Evolutionary conservation across 2,113 vertebrate species (phyloP), one percentile per base, ranked within the genome.

Genomic region (Paratilapia polleni): DNA sequence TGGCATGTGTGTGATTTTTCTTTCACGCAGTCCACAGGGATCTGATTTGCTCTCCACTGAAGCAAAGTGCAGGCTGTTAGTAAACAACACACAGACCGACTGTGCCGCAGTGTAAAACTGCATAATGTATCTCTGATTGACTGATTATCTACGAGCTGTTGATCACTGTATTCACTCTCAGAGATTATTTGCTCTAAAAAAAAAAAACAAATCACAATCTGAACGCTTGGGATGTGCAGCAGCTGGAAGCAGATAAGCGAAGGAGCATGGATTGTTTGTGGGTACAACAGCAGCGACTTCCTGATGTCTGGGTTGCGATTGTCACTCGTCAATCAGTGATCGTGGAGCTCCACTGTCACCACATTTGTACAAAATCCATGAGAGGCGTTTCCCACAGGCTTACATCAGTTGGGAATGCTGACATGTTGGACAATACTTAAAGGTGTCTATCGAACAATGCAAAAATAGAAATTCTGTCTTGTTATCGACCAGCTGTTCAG

Each of bases 291-390:
- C 85, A 85, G 88, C 83, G 86, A 78, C 84, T 89, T 92, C 83
- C 77, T 90, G 92, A 89, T 90, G 87, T 92, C 91, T 90, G 78
- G 36, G 56, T 79, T 80, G 88, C 28, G 59, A 87, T 88, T 87
- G 88, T 60, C 86, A 59, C 83, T 91, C 76, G 68, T 91, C 89
- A 88, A 84, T 90, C 84, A 78, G 77, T 31, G 76, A 91, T 80
- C 58, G 81, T 59, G 82, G 58, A 95, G 95, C 93, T 73, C 81
- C 66, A 49, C 34, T 3, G 22, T 75, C 84, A 41, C 82, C 84
- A 63, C 80, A 86, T 78, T 86, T 86, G 80, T 63, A 74, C 43
- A 38, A 22, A 56, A 82, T 76, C 74, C 2, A 62, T 75, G 81
- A 82, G 80, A 89, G 24, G 43, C 22, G 9, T 87, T 78, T 91